Evolutionary conservation across 2,113 vertebrate genomes (phyloP).

Genomic region (Scortum barcoo): DNA sequence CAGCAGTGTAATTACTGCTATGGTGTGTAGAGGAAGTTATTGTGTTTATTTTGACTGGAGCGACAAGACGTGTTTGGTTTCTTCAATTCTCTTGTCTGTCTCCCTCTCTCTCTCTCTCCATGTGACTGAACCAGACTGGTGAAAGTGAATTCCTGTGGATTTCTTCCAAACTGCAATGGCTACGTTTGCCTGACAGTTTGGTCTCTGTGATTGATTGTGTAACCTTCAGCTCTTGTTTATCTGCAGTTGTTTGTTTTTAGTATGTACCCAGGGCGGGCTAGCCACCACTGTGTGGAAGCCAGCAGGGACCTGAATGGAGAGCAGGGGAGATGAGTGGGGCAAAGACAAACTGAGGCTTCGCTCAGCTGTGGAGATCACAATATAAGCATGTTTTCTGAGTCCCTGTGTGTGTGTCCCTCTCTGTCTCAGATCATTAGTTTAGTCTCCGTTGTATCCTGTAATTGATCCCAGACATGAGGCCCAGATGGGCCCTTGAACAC

Average conservation of each 20-base stretch:
- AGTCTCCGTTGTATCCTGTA: constrained; percentile 77
- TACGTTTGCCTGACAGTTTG: constrained; percentile 10
- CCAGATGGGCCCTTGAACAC: constrained; percentile 74
- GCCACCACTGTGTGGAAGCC: neutral
- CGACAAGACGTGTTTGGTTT: neutral
- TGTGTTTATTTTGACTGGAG: constrained; percentile 23
- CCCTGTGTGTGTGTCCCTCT: constrained; percentile 21
- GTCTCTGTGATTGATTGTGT: constrained; percentile 26
- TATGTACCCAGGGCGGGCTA: neutral
- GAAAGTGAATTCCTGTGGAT: constrained; percentile 43
- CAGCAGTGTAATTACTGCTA: neutral
- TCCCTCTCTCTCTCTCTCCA: neutral
- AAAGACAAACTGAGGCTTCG: constrained; percentile 16
- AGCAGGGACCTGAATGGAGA: constrained; percentile 8
- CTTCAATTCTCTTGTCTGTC: neutral
- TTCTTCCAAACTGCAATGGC: neutral
- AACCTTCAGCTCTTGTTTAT: constrained; percentile 46
- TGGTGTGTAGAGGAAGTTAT: neutral
- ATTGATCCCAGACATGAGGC: constrained; percentile 81
- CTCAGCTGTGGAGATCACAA: constrained; percentile 25
- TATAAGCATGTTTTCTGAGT: constrained; percentile 42
- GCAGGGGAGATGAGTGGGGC: neutral
- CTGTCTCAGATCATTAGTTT: constrained; percentile 70
- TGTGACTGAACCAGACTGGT: neutral
- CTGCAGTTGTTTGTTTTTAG: constrained; percentile 33